These are phyloP conservation scores for Noctua fimbriata DNA, from an alignment of 2,888 invertebrate species.

Conservation along the genomic window DNA sequence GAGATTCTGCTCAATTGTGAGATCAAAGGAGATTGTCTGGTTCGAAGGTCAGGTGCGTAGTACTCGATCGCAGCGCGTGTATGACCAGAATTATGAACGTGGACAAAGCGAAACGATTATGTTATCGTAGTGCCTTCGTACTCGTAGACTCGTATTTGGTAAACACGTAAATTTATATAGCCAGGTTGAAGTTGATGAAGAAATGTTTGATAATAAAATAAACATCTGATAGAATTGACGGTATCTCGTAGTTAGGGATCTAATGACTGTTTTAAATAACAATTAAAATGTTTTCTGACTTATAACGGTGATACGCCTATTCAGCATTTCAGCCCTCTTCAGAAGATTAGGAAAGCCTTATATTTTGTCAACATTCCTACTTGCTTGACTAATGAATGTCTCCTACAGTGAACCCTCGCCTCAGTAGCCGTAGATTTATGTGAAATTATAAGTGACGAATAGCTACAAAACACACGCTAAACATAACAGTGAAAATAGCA, in stretches of 20 bases:
- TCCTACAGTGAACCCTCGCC: slow-evolving; percentile 4
- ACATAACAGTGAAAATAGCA: slow-evolving; percentile 18
- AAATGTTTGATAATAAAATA: background rate
- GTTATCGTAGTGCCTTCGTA: background rate
- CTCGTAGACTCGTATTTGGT: background rate
- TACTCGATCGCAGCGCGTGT: background rate
- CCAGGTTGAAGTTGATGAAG: background rate
- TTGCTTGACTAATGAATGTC: slow-evolving; percentile 3
- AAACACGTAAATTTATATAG: background rate
- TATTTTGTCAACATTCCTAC: slow-evolving; percentile 42
- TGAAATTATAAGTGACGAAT: slow-evolving; percentile 16
- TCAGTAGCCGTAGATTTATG: slow-evolving; percentile 7
- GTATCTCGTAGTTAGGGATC: background rate
- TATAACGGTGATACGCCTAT: background rate
- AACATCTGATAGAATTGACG: background rate
- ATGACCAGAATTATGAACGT: background rate
- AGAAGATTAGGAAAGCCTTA: background rate
- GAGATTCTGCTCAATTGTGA: slow-evolving; percentile 34
- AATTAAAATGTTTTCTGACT: too few relatives aligned
- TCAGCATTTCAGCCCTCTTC: background rate
- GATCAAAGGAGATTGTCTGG: slow-evolving; percentile 18
- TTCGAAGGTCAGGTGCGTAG: slow-evolving; percentile 28
- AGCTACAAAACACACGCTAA: background rate
- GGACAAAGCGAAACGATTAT: background rate
- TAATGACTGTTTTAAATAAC: too few relatives aligned